Base-by-base conservation (phyloP, 2,113 vertebrate genomes). In the Myotis lucifugus region DNA sequence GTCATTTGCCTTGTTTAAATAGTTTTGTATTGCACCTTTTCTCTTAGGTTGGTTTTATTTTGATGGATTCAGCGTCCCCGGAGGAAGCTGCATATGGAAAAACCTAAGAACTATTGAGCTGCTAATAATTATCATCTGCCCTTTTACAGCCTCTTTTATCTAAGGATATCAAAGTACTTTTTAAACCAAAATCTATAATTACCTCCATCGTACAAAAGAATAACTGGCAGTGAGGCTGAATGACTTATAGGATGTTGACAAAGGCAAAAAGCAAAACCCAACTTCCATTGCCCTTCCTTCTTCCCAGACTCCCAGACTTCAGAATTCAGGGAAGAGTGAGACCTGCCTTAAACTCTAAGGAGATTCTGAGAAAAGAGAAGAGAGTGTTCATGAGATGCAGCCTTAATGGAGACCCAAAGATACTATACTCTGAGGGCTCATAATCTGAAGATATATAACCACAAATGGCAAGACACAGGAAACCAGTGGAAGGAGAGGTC, bases 141-240 rank as follows among this genome's bases (percentile, higher is more conserved):
- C 90, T 94, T 95, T 92, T 50, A 85, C 23, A 95, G 34, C 25
- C 23, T 90, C 95, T 95, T 96, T 96, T 86, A 91, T 97, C 90
- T 97, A 40, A 96, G 40, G 88, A 34, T 96, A 97, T 96, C 95
- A 97, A 97, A 96, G 92, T 77, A 85, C 83, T 94, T 97, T 94
- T 89, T 85, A 94, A 96, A 86, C 67, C 0, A 1, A 70, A 92
- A 54, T 67, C 91, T 91, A 89, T 92, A 96, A 96, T 96, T 96
- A 93, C 74, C 88, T 91, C 70, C 69, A 87, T 96, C 32, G 15
- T 79, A 88, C 85, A 76, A 93, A 94, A 90, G 37, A 73, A 23
- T 61, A 72, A 84, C 83, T 59, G 32, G 56, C 77, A 85, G 83
- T 48, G 61, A 94, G 42, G 27, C 82, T 78, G 69, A 76, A 61